phyloP scores from a whole-genome alignment of 1,140 invertebrate genomes.

The Episyrphus balteatus region DNA sequence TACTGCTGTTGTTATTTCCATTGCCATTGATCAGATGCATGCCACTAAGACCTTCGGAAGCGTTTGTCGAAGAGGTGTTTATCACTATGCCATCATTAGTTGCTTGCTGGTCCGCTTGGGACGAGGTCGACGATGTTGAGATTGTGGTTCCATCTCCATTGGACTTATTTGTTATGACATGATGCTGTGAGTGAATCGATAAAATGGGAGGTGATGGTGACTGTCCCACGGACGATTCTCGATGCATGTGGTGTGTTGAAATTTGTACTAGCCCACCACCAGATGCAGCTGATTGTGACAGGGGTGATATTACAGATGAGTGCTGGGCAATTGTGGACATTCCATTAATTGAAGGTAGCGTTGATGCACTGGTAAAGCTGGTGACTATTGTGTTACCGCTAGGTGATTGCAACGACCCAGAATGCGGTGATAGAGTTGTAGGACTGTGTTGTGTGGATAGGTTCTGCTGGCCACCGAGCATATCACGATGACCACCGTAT shows the following conservation, averaged over 20 bases:
- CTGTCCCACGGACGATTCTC: slow-evolving; percentile 37
- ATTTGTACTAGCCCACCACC: slow-evolving; percentile 39
- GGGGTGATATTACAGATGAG: slow-evolving; percentile 20
- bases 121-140: neutral
- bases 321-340: slow-evolving; percentile 40
- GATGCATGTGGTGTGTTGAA: slow-evolving; percentile 27
- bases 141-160: slow-evolving; percentile 5
- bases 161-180: neutral
- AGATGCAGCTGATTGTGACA: slow-evolving; percentile 35
- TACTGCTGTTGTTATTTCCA: slow-evolving; percentile 6
- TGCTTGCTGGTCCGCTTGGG: slow-evolving; percentile 1
- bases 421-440: slow-evolving; percentile 40
- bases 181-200: slow-evolving; percentile 23
- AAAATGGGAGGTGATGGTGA: slow-evolving; percentile 42
- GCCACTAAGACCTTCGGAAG: neutral
- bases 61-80: neutral
- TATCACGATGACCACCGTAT: slow-evolving; percentile 11
- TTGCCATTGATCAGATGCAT: neutral
- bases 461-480: neutral
- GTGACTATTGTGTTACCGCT: slow-evolving; percentile 38
- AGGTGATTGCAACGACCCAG: slow-evolving; percentile 45
- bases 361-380: slow-evolving; percentile 34
- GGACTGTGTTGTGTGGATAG: slow-evolving; percentile 17
- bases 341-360: slow-evolving; percentile 41
- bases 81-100: neutral